Evolutionary conservation across 2,888 invertebrate genomes (phyloP).

Genomic region (Dione vanillae): DNA sequence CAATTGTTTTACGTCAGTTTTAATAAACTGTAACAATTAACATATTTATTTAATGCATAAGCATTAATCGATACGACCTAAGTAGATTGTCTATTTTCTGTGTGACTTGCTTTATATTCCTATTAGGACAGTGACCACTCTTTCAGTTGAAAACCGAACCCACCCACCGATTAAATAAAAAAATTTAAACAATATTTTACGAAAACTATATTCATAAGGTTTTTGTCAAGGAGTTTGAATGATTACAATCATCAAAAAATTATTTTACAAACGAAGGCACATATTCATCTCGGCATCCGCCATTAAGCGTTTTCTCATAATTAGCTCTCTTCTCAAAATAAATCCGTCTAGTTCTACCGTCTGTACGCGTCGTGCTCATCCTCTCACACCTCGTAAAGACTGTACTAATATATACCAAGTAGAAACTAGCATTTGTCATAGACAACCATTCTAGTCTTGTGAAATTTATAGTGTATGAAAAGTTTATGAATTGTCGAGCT

Average conservation of each 20-base stretch:
- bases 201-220: too few relatives aligned
- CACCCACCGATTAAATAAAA: too few relatives aligned
- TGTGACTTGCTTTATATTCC: too few relatives aligned
- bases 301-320: constrained; percentile 57
- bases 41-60: background rate
- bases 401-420: constrained; percentile 45
- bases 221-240: too few relatives aligned
- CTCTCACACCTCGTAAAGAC: constrained; percentile 51
- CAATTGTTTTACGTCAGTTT: background rate
- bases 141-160: too few relatives aligned
- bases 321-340: constrained; percentile 61
- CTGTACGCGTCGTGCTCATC: constrained; percentile 50
- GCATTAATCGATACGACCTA: too few relatives aligned
- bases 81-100: background rate
- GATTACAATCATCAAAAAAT: constrained; percentile 34
- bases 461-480: background rate
- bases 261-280: constrained; percentile 44
- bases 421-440: constrained; percentile 44
- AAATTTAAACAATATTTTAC: too few relatives aligned
- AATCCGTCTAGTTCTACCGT: constrained; percentile 55
- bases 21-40: background rate
- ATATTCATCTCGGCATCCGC: constrained; percentile 50
- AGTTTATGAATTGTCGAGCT: background rate
- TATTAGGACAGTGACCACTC: too few relatives aligned
- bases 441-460: constrained; percentile 5